These are phyloP conservation scores for Aphodius granarius DNA, from an alignment of 2,888 invertebrate species.

Conservation along the genomic window DNA sequence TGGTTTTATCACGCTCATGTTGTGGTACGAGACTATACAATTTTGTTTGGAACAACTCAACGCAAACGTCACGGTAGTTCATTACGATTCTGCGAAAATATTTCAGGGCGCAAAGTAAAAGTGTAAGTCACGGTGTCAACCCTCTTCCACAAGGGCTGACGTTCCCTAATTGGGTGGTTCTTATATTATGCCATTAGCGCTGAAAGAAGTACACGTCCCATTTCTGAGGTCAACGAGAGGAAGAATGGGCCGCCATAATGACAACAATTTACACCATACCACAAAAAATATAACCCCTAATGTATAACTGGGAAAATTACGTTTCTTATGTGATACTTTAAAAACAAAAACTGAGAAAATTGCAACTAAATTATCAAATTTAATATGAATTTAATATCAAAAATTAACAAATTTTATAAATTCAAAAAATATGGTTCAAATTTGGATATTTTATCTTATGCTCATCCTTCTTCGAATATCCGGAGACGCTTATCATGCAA, in stretches of 20 bases:
- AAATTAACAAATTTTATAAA: no score
- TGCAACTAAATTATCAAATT: no score
- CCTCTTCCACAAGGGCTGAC: background rate
- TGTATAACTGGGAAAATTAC: background rate
- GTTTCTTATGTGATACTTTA: no score
- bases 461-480: no score
- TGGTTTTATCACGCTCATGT: no score
- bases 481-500: no score
- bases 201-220: background rate
- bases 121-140: background rate
- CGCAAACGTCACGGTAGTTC: background rate
- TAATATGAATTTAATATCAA: no score
- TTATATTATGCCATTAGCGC: background rate
- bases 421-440: no score
- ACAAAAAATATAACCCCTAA: background rate
- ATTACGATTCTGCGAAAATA: background rate
- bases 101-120: background rate
- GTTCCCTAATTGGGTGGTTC: background rate
- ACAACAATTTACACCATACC: background rate
- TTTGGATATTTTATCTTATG: no score
- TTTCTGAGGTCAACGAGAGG: background rate
- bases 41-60: no score
- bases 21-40: no score
- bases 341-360: no score
- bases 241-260: background rate